Conservation (phyloP, 2,888 invertebrate genomes). For the Liposcelis brunnea region DNA sequence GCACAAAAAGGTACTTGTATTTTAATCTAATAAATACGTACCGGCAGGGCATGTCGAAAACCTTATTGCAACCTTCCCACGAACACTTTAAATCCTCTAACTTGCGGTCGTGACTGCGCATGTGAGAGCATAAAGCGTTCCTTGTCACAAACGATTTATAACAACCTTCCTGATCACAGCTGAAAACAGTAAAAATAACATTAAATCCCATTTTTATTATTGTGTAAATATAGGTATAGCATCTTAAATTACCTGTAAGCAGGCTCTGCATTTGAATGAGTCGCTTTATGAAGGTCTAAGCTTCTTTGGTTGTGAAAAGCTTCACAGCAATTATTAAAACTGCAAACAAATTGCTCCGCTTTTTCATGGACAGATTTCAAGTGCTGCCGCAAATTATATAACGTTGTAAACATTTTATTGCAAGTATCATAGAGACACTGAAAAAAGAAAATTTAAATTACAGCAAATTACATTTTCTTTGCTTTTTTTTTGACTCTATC, state of each 20-base stretch:
- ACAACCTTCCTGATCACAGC: background rate
- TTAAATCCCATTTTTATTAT: background rate
- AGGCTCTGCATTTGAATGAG: background rate
- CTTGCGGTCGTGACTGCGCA: background rate
- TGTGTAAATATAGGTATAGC: background rate
- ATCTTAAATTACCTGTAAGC: conserved; percentile 1
- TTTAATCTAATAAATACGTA: background rate
- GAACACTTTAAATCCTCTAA: background rate
- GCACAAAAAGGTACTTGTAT: background rate
- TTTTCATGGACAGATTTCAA: background rate
- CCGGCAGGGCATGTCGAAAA: background rate
- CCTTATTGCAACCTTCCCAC: background rate
- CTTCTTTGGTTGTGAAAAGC: conserved; percentile 6
- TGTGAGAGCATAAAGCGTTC: background rate
- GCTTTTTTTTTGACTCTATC: background rate
- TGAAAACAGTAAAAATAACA: background rate
- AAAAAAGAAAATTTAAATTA: background rate
- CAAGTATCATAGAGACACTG: background rate
- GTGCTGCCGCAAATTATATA: background rate
- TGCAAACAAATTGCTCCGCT: background rate
- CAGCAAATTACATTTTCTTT: background rate
- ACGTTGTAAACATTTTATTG: background rate
- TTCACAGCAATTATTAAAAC: background rate
- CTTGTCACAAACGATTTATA: background rate
- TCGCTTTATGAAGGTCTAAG: background rate